A percentile compares a stretch with the other conserved stretches of the same genome.
These are phyloP conservation scores for Microcebus tavaratra DNA, from an alignment of 2,113 vertebrate species.

Conservation along the genomic window DNA sequence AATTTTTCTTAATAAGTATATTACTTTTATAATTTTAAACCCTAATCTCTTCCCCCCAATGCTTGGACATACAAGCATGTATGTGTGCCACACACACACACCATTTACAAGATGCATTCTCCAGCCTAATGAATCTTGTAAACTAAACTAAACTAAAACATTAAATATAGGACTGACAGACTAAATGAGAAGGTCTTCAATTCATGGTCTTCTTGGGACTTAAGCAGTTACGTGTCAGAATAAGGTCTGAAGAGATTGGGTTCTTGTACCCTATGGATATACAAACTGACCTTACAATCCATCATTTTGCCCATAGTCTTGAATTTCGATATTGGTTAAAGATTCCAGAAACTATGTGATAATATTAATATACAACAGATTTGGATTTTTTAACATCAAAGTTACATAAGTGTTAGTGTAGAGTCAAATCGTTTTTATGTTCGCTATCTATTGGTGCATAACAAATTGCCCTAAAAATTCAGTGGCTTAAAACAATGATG, in stretches of 20 bases:
- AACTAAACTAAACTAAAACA: slow-evolving; percentile 3
- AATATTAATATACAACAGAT: not conserved
- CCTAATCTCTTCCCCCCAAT: not conserved
- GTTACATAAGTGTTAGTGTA: not conserved
- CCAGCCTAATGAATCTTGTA: not conserved
- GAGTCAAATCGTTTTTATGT: not conserved
- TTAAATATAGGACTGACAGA: not conserved
- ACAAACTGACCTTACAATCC: not conserved
- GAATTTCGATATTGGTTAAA: not conserved
- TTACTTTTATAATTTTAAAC: slow-evolving; percentile 18
- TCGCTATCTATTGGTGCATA: not conserved
- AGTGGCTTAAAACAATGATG: not conserved
- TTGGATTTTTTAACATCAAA: not conserved
- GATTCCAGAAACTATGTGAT: not conserved
- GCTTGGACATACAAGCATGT: not conserved
- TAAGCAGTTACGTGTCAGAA: not conserved
- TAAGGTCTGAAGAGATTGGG: not conserved
- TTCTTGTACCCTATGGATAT: not conserved
- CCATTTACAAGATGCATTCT: not conserved
- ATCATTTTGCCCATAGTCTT: not conserved
- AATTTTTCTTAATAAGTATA: slow-evolving; percentile 36
- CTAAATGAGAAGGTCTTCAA: not conserved
- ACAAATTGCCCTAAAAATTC: slow-evolving; percentile 2
- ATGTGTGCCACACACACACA: not conserved
- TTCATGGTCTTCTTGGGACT: not conserved